Conservation (phyloP, 2,888 invertebrate genomes). For the Strigamia maritima region DNA sequence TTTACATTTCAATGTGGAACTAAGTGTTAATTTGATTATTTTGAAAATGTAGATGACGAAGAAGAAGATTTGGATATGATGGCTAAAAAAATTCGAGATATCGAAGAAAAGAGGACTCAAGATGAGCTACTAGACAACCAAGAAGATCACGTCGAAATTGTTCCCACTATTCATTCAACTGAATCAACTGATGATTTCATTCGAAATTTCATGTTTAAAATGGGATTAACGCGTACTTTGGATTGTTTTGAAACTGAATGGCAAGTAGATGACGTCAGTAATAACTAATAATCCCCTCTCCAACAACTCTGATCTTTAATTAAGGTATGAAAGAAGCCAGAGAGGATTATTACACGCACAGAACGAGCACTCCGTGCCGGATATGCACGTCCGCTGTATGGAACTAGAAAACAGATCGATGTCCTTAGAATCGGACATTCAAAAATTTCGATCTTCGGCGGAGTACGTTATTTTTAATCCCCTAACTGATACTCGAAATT, state of each 20-base stretch:
- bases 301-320: background rate
- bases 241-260: constrained; percentile 38
- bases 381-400: background rate
- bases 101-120: background rate
- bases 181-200: constrained; percentile 38
- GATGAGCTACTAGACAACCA: background rate
- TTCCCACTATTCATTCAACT: background rate
- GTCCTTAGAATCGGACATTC: constrained; percentile 11
- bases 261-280: background rate
- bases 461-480: no score
- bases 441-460: constrained; percentile 1
- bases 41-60: background rate
- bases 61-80: background rate
- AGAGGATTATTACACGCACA: background rate
- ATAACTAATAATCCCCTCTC: background rate
- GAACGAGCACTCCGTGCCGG: background rate
- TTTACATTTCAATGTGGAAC: no score
- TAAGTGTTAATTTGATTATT: background rate
- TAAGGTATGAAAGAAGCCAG: constrained; percentile 18
- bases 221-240: constrained; percentile 29
- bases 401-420: background rate
- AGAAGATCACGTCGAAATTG: background rate
- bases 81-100: background rate
- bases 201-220: constrained; percentile 36
- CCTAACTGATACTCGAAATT: no score